phyloP scores from a whole-genome alignment of 1,140 invertebrate species.

The Drosophila obscura region DNA sequence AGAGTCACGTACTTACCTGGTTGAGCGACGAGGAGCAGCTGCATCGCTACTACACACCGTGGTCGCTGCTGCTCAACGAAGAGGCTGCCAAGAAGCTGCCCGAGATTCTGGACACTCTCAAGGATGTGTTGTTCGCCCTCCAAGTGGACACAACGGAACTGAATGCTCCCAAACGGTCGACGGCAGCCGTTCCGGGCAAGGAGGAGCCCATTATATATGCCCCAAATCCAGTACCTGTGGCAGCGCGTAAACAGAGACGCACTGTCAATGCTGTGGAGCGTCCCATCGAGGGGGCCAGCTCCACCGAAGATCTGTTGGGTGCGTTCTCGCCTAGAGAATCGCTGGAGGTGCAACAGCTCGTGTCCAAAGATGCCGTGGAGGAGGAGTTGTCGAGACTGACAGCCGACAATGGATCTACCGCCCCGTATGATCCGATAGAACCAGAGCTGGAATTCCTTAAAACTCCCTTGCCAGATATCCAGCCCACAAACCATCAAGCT shows the following conservation, averaged over 20 bases:
- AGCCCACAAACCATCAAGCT: background rate
- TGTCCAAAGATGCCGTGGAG: slow-evolving; percentile 40
- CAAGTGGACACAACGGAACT: slow-evolving; percentile 91
- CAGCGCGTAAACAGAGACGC: slow-evolving; percentile 26
- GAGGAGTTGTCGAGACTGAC: slow-evolving; percentile 19
- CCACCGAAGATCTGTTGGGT: slow-evolving; percentile 67
- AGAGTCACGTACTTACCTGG: slow-evolving; percentile 90
- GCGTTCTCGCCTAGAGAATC: slow-evolving; percentile 44
- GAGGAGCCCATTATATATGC: slow-evolving; percentile 84
- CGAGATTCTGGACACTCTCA: slow-evolving; percentile 91
- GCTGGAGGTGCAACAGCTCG: slow-evolving; percentile 52
- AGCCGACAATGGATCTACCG: background rate
- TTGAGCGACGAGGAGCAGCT: slow-evolving; percentile 86
- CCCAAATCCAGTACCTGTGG: slow-evolving; percentile 77
- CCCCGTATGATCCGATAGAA: slow-evolving; percentile 67
- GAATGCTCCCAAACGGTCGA: slow-evolving; percentile 84
- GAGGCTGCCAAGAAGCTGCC: slow-evolving; percentile 90
- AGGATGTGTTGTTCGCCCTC: slow-evolving; percentile 93
- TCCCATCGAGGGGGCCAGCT: slow-evolving; percentile 60
- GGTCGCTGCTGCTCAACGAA: slow-evolving; percentile 91
- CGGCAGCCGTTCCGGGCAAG: slow-evolving; percentile 29
- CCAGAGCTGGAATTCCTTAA: slow-evolving; percentile 75
- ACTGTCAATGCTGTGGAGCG: slow-evolving; percentile 49
- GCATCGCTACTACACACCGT: slow-evolving; percentile 89
- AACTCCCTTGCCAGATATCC: slow-evolving; percentile 56